phyloP scores from a whole-genome alignment of 2,113 vertebrate genomes.

The Irena cyanogastra region DNA sequence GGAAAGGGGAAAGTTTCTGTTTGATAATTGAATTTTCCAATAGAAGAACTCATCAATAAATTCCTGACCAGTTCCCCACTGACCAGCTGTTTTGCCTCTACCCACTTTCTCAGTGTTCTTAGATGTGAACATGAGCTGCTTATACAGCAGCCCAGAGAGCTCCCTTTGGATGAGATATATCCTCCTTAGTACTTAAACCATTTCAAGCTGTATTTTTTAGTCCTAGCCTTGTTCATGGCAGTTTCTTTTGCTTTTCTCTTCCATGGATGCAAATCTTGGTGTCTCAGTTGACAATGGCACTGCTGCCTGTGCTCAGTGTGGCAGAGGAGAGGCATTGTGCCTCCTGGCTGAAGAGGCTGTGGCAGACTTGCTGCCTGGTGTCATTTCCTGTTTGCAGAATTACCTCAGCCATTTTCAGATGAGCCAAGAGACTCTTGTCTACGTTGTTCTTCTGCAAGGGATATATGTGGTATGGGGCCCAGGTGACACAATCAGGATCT shows the following conservation, averaged over 20 bases:
- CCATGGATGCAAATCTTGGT: not conserved
- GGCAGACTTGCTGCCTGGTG: not conserved
- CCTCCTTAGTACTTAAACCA: not conserved
- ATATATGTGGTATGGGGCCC: not conserved
- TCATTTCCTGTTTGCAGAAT: constrained; percentile 5
- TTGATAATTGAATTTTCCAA: not conserved
- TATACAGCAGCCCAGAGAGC: not conserved
- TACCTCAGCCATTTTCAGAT: not conserved
- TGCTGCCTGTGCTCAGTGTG: not conserved
- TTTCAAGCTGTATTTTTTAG: not conserved
- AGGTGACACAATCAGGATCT: constrained; percentile 51
- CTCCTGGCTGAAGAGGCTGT: not conserved
- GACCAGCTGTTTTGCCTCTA: not conserved
- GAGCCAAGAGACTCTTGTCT: not conserved
- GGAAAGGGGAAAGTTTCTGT: not conserved
- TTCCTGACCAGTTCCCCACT: not conserved
- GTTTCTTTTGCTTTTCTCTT: not conserved
- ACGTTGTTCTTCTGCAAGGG: constrained; percentile 46
- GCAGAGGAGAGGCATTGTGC: not conserved
- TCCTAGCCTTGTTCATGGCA: not conserved
- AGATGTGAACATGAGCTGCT: not conserved
- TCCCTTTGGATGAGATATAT: not conserved
- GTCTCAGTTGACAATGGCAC: not conserved
- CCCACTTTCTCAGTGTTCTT: not conserved
- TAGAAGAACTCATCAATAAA: not conserved